Evolutionary conservation across 2,888 invertebrate species (phyloP).

Genomic region (Ashinkailepas kermadecensis): DNA sequence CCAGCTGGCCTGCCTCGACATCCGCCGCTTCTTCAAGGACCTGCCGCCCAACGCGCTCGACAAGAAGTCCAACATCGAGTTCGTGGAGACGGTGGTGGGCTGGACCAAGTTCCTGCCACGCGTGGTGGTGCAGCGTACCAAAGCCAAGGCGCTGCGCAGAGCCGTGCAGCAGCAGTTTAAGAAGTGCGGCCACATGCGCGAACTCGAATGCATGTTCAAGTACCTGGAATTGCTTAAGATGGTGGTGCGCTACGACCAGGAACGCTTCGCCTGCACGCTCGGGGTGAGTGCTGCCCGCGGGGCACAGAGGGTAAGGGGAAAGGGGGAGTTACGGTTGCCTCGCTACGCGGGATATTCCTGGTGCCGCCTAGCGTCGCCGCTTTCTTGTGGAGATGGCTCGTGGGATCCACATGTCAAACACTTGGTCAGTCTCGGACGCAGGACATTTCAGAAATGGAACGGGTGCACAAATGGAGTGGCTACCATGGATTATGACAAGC

Average conservation of each 20-base stretch:
- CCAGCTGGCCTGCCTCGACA: conserved; percentile 89
- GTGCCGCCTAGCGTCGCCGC: too few relatives aligned
- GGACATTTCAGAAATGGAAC: too few relatives aligned
- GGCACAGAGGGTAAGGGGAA: background rate
- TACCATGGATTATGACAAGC: too few relatives aligned
- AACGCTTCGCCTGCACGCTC: conserved; percentile 85
- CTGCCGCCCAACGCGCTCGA: conserved; percentile 79
- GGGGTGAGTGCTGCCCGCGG: conserved; percentile 50
- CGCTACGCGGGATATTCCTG: too few relatives aligned
- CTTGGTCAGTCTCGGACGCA: too few relatives aligned
- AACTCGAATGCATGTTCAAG: conserved; percentile 77
- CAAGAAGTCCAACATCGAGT: conserved; percentile 93
- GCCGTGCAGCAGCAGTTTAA: conserved; percentile 88
- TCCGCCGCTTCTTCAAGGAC: conserved; percentile 61
- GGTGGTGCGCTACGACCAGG: conserved; percentile 83
- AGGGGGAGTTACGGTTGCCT: too few relatives aligned
- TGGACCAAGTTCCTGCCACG: conserved; percentile 88
- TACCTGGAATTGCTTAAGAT: conserved; percentile 80
- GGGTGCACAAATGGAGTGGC: too few relatives aligned
- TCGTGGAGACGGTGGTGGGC: conserved; percentile 89
- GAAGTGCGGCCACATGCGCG: conserved; percentile 66
- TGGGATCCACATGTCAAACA: too few relatives aligned
- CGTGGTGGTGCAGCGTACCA: conserved; percentile 73
- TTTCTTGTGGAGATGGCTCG: too few relatives aligned
- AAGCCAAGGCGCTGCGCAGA: conserved; percentile 83